Evolutionary conservation across 2,113 vertebrate genomes (phyloP), one percentile per base, ranked within the genome.

Genomic region (Engraulis encrasicolus): DNA sequence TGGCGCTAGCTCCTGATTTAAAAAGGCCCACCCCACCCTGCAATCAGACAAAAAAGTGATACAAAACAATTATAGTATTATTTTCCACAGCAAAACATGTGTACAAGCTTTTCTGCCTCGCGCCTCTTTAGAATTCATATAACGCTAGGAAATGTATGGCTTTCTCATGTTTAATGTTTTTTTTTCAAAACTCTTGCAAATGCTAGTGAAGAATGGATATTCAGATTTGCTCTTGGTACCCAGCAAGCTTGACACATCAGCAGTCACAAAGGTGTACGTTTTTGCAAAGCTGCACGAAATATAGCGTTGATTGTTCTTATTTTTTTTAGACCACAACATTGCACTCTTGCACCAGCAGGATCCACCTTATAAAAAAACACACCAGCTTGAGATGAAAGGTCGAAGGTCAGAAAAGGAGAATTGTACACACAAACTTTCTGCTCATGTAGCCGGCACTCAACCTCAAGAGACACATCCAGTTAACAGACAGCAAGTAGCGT

Each of bases 131-230:
- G 85, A 88, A 88, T 88, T 89, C 50, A 90, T 89, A 82, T 91
- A 90, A 91, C 91, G 92, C 90, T 87, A 90, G 91, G 87, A 91
- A 93, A 89, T 92, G 91, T 94, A 95, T 94, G 95, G 95, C 94
- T 95, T 88, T 94, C n/a, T n/a, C 91, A 92, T 90, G 89, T 92
- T 89, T 87, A 91, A 86, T 87, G 78, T 92, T 81, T 92, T 90
- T 89, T 92, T 90, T 86, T 91, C n/a, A n/a, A n/a, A n/a, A n/a
- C 87, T 88, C 80, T 92, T 81, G 91, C 89, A 88, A 91, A 91
- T 90, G 89, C 86, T 89, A 78, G 88, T 86, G 88, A 91, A 91
- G 50, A 86, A 94, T 89, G 88, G 91, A 93, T 89, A 89, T 87
- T 91, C 90, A 91, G 54, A 88, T 91, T 92, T 92, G 84, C 92